Conservation (phyloP, 1,140 invertebrate species). For the Popillia japonica region DNA sequence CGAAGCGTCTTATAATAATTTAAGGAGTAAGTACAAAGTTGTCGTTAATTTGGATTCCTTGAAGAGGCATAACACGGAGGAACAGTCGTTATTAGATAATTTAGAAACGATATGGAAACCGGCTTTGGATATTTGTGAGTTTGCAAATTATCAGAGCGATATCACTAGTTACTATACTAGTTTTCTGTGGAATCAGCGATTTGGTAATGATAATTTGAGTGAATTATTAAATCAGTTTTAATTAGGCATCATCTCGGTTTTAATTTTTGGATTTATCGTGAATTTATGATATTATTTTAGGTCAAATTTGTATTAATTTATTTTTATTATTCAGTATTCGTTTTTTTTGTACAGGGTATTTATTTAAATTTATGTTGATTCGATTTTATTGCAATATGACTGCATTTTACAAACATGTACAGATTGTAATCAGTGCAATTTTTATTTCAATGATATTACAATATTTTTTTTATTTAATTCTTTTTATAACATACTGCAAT, state of each 20-base stretch:
- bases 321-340: not conserved
- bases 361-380: not conserved
- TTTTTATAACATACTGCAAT: not conserved
- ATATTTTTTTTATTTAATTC: not conserved
- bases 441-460: constrained; percentile 6
- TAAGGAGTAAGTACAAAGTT: constrained; percentile 33
- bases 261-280: not conserved
- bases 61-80: constrained; percentile 25
- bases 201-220: constrained; percentile 39
- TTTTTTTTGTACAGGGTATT: constrained; percentile 8
- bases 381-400: not conserved
- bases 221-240: constrained; percentile 36
- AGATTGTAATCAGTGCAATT: not conserved
- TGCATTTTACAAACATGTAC: not conserved
- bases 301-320: not conserved
- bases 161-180: constrained; percentile 31
- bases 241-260: constrained; percentile 9
- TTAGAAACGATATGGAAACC: constrained; percentile 63
- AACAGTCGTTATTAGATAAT: constrained; percentile 37
- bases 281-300: constrained; percentile 11
- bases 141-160: constrained; percentile 57
- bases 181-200: constrained; percentile 39
- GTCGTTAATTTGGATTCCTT: constrained; percentile 39
- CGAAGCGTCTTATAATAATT: not conserved
- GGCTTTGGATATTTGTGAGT: constrained; percentile 60